Evolutionary conservation across 2,888 invertebrate species (phyloP).

Genomic region (Steinernema carpocapsae): DNA sequence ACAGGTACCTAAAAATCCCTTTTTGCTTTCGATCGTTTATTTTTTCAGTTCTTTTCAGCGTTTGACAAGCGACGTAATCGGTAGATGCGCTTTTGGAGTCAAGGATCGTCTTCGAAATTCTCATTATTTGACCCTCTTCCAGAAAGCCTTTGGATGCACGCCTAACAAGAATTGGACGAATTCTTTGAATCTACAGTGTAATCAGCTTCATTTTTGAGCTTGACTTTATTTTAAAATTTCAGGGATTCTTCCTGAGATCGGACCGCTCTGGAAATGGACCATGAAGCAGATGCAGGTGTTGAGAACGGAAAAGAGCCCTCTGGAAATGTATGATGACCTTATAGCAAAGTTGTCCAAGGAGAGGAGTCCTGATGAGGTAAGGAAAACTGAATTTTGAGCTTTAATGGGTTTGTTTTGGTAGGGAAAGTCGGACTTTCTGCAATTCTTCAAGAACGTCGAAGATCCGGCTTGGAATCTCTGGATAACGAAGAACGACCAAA

Average conservation of each 20-base stretch:
- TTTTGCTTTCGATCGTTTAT: background rate
- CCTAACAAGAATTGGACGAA: conserved; percentile 7
- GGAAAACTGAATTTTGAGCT: background rate
- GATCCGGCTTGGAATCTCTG: background rate
- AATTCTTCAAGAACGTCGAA: conserved; percentile 28
- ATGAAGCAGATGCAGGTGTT: background rate
- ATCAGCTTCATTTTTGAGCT: background rate
- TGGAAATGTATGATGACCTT: conserved; percentile 5
- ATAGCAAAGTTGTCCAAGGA: background rate
- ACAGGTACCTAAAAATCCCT: background rate
- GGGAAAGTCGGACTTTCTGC: conserved; percentile 20
- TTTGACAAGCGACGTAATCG: conserved; percentile 53
- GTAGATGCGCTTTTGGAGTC: conserved; percentile 52
- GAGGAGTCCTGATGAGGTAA: background rate
- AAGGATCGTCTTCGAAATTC: conserved; percentile 3
- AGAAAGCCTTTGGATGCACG: conserved; percentile 32
- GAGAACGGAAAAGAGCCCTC: background rate
- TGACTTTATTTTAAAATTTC: background rate
- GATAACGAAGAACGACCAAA: background rate
- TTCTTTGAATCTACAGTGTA: conserved; percentile 23
- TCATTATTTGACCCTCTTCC: conserved; percentile 32
- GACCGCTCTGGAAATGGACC: conserved; percentile 9
- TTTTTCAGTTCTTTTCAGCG: conserved; percentile 54
- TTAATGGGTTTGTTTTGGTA: background rate
- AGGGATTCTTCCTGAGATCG: conserved; percentile 27